These are phyloP conservation scores for Ondatra zibethicus DNA, from an alignment of 2,113 vertebrate genomes.

Conservation along the genomic window DNA sequence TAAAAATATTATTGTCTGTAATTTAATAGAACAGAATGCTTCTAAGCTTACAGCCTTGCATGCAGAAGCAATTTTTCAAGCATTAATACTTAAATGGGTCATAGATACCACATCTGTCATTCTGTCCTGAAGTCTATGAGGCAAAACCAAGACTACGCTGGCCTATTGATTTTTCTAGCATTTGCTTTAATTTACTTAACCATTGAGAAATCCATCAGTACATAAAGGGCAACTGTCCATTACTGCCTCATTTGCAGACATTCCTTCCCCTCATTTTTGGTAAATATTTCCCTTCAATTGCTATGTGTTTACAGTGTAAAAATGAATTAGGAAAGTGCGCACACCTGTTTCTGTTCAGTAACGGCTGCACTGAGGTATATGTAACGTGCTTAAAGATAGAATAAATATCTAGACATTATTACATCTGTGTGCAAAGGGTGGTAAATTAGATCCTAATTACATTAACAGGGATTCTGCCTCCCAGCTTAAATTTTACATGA, in stretches of 20 bases:
- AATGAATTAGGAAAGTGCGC: slow-evolving; percentile 93
- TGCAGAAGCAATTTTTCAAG: slow-evolving; percentile 88
- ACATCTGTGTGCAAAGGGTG: slow-evolving; percentile 95
- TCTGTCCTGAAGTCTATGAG: slow-evolving; percentile 93
- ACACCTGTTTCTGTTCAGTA: slow-evolving; percentile 97
- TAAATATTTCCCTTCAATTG: slow-evolving; percentile 89
- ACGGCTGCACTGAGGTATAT: slow-evolving; percentile 90
- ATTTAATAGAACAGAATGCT: slow-evolving; percentile 89
- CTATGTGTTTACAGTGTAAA: slow-evolving; percentile 90
- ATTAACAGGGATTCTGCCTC: slow-evolving; percentile 98
- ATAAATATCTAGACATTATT: slow-evolving; percentile 92
- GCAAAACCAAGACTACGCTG: slow-evolving; percentile 92
- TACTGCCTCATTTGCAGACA: slow-evolving; percentile 90
- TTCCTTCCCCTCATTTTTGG: slow-evolving; percentile 85
- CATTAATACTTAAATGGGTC: slow-evolving; percentile 93
- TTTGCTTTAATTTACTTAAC: slow-evolving; percentile 95
- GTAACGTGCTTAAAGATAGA: slow-evolving; percentile 91
- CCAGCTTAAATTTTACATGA: slow-evolving; percentile 95
- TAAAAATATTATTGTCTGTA: slow-evolving; percentile 90
- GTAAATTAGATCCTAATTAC: slow-evolving; percentile 98
- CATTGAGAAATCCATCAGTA: slow-evolving; percentile 93
- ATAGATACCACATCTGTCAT: slow-evolving; percentile 94
- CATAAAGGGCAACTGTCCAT: slow-evolving; percentile 94
- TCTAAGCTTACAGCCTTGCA: slow-evolving; percentile 89
- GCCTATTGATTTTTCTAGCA: slow-evolving; percentile 94